Evolutionary conservation across 2,888 invertebrate genomes (phyloP).

Genomic region (Spodoptera exigua): DNA sequence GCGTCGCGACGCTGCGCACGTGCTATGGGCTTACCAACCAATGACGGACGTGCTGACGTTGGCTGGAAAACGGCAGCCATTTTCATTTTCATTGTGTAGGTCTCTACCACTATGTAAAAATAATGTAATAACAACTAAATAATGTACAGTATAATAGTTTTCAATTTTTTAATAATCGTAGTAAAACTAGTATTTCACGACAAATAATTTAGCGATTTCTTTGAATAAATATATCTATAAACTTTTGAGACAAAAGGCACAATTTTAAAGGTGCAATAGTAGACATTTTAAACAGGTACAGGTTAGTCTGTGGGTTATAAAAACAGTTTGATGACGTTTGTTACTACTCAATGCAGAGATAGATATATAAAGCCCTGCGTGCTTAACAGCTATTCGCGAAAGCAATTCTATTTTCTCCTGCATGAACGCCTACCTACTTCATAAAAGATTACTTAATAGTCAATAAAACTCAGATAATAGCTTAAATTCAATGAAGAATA

Average conservation of each 20-base stretch:
- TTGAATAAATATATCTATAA: too few species aligned
- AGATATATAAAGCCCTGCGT: slow-evolving; percentile 58
- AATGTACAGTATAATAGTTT: too few species aligned
- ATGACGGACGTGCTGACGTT: slow-evolving; percentile 56
- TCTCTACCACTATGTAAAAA: too few species aligned
- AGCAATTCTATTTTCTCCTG: slow-evolving; percentile 69
- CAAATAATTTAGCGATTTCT: too few species aligned
- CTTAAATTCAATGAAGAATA: slow-evolving; percentile 45
- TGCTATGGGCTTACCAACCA: slow-evolving; percentile 50
- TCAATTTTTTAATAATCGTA: too few species aligned
- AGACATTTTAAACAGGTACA: background rate
- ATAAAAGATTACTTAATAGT: slow-evolving; percentile 55
- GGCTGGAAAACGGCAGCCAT: slow-evolving; percentile 39
- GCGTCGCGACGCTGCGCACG: slow-evolving; percentile 59
- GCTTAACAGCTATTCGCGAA: slow-evolving; percentile 65
- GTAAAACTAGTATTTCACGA: too few species aligned
- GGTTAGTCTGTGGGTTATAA: background rate
- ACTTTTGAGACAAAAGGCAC: too few species aligned
- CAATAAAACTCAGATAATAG: slow-evolving; percentile 44
- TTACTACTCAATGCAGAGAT: background rate
- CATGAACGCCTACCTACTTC: slow-evolving; percentile 53
- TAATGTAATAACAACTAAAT: too few species aligned
- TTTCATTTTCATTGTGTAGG: slow-evolving; percentile 18
- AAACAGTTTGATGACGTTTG: background rate
- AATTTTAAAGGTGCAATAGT: too few species aligned